These are phyloP conservation scores for Sarcophaga peregrina DNA, from an alignment of 1,140 invertebrate genomes.

Conservation along the genomic window DNA sequence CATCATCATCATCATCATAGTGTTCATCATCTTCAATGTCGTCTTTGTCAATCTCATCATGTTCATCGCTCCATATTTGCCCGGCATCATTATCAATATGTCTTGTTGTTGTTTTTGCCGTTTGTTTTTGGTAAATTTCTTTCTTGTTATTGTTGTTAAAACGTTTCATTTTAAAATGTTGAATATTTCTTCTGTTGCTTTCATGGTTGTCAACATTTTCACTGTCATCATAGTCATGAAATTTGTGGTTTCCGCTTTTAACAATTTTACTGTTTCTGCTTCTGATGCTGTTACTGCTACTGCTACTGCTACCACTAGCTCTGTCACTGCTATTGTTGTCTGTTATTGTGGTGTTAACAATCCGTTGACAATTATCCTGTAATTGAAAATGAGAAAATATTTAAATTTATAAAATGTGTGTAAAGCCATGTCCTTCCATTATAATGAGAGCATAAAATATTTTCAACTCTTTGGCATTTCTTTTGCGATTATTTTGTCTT, in stretches of 20 bases:
- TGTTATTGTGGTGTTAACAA: not conserved
- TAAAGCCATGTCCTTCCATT: slow-evolving; percentile 2
- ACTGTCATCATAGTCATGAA: not conserved
- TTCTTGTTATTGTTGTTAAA: slow-evolving; percentile 40
- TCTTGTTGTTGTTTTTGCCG: not conserved
- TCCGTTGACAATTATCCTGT: slow-evolving; percentile 46
- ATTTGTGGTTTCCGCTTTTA: slow-evolving; percentile 33
- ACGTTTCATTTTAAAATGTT: slow-evolving; percentile 40
- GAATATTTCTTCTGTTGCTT: slow-evolving; percentile 20
- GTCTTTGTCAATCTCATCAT: not conserved
- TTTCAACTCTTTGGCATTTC: not conserved
- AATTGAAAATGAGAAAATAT: slow-evolving; percentile 43
- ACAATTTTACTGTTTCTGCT: not conserved
- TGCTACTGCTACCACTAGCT: no score
- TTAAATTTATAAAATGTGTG: slow-evolving; percentile 22
- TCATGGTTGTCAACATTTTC: slow-evolving; percentile 23
- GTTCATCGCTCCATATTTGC: no score
- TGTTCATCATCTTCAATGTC: not conserved
- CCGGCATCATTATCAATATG: not conserved
- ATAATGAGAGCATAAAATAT: not conserved
- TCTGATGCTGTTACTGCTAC: not conserved
- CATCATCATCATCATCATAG: slow-evolving; percentile 32
- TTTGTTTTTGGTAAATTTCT: not conserved
- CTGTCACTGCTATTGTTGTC: not conserved
- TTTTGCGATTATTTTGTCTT: no score